Evolutionary conservation across 2,797 vertebrate species (phyloP).

Genomic region (Oophaga sylvatica): DNA sequence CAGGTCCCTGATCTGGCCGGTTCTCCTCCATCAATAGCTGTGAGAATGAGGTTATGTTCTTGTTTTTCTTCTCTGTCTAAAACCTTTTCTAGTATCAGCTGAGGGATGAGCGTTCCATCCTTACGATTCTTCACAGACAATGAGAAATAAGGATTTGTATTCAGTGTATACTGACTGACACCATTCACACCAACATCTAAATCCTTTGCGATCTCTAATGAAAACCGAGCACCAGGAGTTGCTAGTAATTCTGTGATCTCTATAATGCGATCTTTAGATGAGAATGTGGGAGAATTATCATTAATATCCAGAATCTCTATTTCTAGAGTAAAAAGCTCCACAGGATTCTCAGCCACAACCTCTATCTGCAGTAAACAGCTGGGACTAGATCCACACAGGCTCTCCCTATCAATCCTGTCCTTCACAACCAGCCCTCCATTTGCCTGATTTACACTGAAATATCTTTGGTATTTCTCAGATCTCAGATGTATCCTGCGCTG

Average conservation of each 20-base stretch:
- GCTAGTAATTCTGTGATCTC: constrained; percentile 8
- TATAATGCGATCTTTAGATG: not conserved
- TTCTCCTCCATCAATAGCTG: constrained; percentile 68
- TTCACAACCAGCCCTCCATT: constrained; percentile 34
- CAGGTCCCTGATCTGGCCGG: constrained; percentile 68
- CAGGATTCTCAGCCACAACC: constrained; percentile 35
- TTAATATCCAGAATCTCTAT: constrained; percentile 45
- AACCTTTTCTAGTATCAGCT: constrained; percentile 68
- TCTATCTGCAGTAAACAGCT: constrained; percentile 41
- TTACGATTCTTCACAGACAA: constrained; percentile 76
- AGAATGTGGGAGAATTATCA: constrained; percentile 50
- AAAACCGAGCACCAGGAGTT: constrained; percentile 18
- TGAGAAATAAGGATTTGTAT: constrained; percentile 68
- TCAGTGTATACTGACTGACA: constrained; percentile 61
- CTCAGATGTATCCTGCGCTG: constrained; percentile 33
- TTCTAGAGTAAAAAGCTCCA: constrained; percentile 15
- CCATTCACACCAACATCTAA: constrained; percentile 40
- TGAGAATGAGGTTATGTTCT: constrained; percentile 67
- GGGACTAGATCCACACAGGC: constrained; percentile 36
- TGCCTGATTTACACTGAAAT: constrained; percentile 30
- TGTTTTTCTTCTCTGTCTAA: constrained; percentile 69
- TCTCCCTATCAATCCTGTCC: constrained; percentile 52
- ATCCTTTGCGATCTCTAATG: constrained; percentile 29
- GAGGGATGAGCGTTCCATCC: constrained; percentile 68
- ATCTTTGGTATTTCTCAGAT: constrained; percentile 23